Evolutionary conservation across 2,113 vertebrate genomes (phyloP).

Genomic region (Hippocampus abdominalis): DNA sequence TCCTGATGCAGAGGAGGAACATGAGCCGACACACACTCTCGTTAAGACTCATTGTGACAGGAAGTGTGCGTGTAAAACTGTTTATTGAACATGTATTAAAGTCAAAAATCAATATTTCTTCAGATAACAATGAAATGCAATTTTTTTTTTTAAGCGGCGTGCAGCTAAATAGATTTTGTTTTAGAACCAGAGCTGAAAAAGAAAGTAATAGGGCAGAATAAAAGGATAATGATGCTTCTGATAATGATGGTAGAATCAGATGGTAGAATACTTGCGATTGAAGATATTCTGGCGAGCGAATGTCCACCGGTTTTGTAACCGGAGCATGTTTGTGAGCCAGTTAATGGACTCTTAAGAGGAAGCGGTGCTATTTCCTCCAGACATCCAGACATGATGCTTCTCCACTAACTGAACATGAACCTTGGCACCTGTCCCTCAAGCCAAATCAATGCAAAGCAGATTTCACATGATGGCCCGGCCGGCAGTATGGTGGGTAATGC

Average conservation of each 20-base stretch:
- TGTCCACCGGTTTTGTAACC: slow-evolving; percentile 24
- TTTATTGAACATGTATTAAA: slow-evolving; percentile 9
- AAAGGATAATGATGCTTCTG: neutral
- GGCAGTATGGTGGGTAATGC: slow-evolving; percentile 40
- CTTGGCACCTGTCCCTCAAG: slow-evolving; percentile 19
- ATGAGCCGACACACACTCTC: neutral
- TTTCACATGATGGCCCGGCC: slow-evolving; percentile 21
- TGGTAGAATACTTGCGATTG: neutral
- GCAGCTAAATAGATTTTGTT: neutral
- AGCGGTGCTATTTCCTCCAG: slow-evolving; percentile 17
- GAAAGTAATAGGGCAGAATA: neutral
- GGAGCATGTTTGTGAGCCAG: slow-evolving; percentile 20
- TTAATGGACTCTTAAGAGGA: slow-evolving; percentile 48
- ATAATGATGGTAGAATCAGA: neutral
- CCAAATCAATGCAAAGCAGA: slow-evolving; percentile 58
- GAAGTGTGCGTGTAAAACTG: slow-evolving; percentile 10
- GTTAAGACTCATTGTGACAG: neutral
- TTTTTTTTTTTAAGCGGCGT: neutral
- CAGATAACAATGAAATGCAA: neutral
- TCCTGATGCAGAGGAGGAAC: slow-evolving; percentile 31
- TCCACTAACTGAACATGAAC: slow-evolving; percentile 37
- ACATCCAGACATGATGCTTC: slow-evolving; percentile 39
- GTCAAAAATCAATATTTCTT: neutral
- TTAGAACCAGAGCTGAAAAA: neutral
- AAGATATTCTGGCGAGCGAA: neutral